A percentile compares a stretch with the other conserved stretches of the same genome.
phyloP scores from a whole-genome alignment of 2,113 vertebrate species.

The Symphodus melops region DNA sequence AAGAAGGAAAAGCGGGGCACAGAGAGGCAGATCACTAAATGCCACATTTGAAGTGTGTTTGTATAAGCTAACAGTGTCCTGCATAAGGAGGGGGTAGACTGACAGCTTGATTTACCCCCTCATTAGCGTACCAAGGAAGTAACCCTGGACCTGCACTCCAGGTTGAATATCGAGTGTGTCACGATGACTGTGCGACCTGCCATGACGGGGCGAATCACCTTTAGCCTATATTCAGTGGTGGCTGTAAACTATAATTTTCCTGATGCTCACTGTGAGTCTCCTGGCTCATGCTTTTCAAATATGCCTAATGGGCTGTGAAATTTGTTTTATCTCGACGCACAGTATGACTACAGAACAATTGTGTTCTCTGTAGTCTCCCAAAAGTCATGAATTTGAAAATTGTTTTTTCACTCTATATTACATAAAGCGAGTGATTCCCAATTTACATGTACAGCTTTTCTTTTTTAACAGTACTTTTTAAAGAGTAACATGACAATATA shows the following conservation, averaged over 20 bases:
- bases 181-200: constrained; percentile 43
- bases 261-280: constrained; percentile 40
- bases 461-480: too few species aligned
- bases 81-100: constrained; percentile 39
- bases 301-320: constrained; percentile 77
- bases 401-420: constrained; percentile 38
- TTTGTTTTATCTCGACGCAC: constrained; percentile 65
- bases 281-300: constrained; percentile 65
- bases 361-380: constrained; percentile 22
- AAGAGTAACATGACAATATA: too few species aligned
- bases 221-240: constrained; percentile 43
- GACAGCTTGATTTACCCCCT: constrained; percentile 60
- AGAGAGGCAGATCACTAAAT: constrained; percentile 49
- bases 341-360: constrained; percentile 50
- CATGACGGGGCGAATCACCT: constrained; percentile 25
- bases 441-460: neutral
- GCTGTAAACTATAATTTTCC: constrained; percentile 57
- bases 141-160: constrained; percentile 48
- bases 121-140: constrained; percentile 59
- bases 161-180: constrained; percentile 47
- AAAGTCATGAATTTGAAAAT: constrained; percentile 31
- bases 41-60: constrained; percentile 63
- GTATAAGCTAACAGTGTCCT: constrained; percentile 53
- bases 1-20: constrained; percentile 29
- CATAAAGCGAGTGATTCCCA: constrained; percentile 11